Conservation (phyloP, 2,113 vertebrate species). For the Ochotona princeps region DNA sequence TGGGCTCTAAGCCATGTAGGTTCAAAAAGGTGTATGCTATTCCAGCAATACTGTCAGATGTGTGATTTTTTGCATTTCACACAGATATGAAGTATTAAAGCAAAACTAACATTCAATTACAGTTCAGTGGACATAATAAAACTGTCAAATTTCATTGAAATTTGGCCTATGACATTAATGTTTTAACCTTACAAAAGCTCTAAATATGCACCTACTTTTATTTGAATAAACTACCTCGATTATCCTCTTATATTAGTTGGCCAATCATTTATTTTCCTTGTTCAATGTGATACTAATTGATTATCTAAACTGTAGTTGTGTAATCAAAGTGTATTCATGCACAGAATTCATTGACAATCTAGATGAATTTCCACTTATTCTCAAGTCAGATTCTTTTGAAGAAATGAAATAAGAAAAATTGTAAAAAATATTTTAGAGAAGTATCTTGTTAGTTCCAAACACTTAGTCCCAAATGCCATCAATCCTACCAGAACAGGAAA, state of each 20-base stretch:
- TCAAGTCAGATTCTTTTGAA: conserved; percentile 74
- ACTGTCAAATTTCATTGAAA: conserved; percentile 77
- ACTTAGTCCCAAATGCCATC: conserved; percentile 71
- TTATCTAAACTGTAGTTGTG: conserved; percentile 66
- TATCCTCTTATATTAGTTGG: conserved; percentile 76
- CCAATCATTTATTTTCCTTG: conserved; percentile 76
- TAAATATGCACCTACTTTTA: conserved; percentile 77
- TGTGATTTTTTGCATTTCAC: conserved; percentile 2
- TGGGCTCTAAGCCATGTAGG: not conserved
- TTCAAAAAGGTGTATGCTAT: not conserved
- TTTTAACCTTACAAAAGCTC: conserved; percentile 77
- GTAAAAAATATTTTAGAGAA: conserved; percentile 80
- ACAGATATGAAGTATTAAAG: conserved; percentile 45
- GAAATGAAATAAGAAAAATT: conserved; percentile 78
- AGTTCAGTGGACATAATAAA: conserved; percentile 70
- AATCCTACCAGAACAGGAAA: conserved; percentile 68
- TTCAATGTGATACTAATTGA: conserved; percentile 49
- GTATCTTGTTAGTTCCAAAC: no score
- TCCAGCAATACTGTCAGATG: not conserved
- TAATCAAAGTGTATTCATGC: conserved; percentile 81
- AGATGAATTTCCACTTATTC: conserved; percentile 80
- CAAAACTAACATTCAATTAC: conserved; percentile 76
- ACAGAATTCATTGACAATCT: conserved; percentile 81
- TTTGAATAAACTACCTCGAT: conserved; percentile 77
- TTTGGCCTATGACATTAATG: conserved; percentile 77